These are phyloP conservation scores for Eupithecia subfuscata DNA, from an alignment of 2,888 invertebrate genomes.

Conservation along the genomic window DNA sequence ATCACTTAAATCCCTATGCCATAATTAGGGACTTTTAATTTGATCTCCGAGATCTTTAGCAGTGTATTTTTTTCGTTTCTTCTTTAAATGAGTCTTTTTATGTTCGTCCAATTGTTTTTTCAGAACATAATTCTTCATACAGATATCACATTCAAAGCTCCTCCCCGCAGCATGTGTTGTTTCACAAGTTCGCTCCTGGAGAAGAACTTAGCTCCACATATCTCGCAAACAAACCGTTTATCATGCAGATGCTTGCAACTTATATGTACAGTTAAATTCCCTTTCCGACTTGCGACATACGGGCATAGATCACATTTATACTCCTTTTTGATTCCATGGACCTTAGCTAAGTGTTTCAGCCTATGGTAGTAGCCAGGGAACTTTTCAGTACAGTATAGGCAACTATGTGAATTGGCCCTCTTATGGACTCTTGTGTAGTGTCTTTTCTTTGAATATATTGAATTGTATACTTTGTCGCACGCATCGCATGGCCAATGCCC, in stretches of 20 bases:
- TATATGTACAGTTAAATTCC: conserved; percentile 55
- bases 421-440: conserved; percentile 79
- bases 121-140: conserved; percentile 53
- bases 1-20: not conserved
- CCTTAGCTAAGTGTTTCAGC: conserved; percentile 67
- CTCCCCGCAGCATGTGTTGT: conserved; percentile 52
- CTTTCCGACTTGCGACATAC: conserved; percentile 69
- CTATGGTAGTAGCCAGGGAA: conserved; percentile 74
- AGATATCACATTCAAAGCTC: conserved; percentile 61
- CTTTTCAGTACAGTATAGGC: conserved; percentile 71
- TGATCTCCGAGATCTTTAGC: not conserved
- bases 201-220: conserved; percentile 26
- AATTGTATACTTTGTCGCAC: conserved; percentile 80
- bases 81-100: conserved; percentile 28
- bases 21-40: not conserved
- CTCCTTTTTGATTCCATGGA: conserved; percentile 73
- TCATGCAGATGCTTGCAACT: conserved; percentile 41
- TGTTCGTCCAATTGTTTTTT: conserved; percentile 33
- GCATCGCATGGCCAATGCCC: conserved; percentile 73
- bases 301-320: conserved; percentile 72
- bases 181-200: conserved; percentile 21
- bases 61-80: not conserved
- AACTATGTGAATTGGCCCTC: conserved; percentile 71
- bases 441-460: conserved; percentile 66
- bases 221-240: conserved; percentile 12